These are phyloP conservation scores for Pseudomyrmex flavicornis DNA, from an alignment of 1,140 invertebrate species.

Conservation along the genomic window DNA sequence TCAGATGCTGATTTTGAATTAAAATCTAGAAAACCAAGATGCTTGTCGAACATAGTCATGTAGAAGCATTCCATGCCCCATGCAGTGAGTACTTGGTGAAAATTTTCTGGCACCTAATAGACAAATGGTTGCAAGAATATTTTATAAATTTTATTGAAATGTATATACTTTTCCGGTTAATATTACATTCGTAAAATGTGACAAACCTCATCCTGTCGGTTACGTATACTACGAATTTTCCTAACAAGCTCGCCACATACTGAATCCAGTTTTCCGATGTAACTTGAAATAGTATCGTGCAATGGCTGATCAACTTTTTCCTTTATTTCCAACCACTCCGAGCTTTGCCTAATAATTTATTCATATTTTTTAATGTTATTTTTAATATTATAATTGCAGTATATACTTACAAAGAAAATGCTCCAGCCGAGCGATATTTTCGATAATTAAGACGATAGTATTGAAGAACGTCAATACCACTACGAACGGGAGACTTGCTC, in stretches of 20 bases:
- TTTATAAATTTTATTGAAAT: neutral
- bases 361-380: neutral
- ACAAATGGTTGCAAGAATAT: neutral
- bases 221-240: conserved; percentile 84
- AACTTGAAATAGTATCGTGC: conserved; percentile 79
- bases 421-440: conserved; percentile 85
- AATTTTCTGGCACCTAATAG: conserved; percentile 84
- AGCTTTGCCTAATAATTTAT: conserved; percentile 80
- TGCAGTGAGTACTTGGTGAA: conserved; percentile 87
- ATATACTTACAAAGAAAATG: conserved; percentile 86
- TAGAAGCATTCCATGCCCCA: conserved; percentile 89
- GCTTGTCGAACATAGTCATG: conserved; percentile 87
- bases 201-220: conserved; percentile 87
- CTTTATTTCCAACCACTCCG: conserved; percentile 86
- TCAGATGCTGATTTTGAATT: conserved; percentile 83
- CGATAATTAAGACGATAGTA: conserved; percentile 86
- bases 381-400: neutral
- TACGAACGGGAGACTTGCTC: conserved; percentile 86
- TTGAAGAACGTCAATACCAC: conserved; percentile 87
- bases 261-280: conserved; percentile 79
- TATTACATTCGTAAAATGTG: neutral
- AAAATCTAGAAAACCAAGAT: conserved; percentile 86
- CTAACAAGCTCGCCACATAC: conserved; percentile 84
- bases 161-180: neutral
- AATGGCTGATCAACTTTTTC: conserved; percentile 84